These are phyloP conservation scores for Caenorhabditis sinica DNA, from an alignment of 2,888 invertebrate species.

Conservation along the genomic window DNA sequence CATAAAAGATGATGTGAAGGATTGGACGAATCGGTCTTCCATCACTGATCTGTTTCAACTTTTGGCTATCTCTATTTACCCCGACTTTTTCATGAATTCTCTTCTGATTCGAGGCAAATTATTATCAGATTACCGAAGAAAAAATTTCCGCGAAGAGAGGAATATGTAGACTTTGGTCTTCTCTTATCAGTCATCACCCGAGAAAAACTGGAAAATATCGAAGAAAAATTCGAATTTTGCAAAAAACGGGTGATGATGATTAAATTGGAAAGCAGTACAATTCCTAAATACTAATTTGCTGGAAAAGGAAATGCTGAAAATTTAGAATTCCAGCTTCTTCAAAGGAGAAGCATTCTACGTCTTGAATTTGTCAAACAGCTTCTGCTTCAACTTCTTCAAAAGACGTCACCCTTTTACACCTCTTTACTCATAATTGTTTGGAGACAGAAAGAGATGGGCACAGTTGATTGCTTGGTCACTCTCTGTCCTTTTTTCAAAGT, in stretches of 20 bases:
- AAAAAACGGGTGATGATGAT: neutral
- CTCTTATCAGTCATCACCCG: conserved; percentile 18
- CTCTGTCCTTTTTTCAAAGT: conserved; percentile 6
- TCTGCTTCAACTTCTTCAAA: conserved; percentile 8
- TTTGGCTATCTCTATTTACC: neutral
- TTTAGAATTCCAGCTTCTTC: conserved; percentile 22
- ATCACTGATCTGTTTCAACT: conserved; percentile 35
- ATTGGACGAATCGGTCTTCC: conserved; percentile 52
- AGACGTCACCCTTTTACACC: conserved; percentile 47
- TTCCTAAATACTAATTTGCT: conserved; percentile 18
- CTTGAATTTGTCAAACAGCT: conserved; percentile 39
- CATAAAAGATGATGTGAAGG: conserved; percentile 25
- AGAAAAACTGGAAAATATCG: conserved; percentile 16
- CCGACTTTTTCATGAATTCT: neutral
- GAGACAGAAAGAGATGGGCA: conserved; percentile 40
- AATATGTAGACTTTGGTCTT: conserved; percentile 24
- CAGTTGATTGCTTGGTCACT: conserved; percentile 53
- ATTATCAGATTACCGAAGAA: conserved; percentile 9
- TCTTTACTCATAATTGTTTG: conserved; percentile 59
- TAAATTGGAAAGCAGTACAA: neutral
- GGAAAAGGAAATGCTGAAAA: neutral
- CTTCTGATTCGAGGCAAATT: neutral
- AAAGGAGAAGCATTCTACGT: conserved; percentile 16
- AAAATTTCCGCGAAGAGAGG: neutral
- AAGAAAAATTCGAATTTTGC: conserved; percentile 27